Base-by-base conservation (phyloP, 35 echinoderm and acorn worm species). In the Apostichopus californicus region DNA sequence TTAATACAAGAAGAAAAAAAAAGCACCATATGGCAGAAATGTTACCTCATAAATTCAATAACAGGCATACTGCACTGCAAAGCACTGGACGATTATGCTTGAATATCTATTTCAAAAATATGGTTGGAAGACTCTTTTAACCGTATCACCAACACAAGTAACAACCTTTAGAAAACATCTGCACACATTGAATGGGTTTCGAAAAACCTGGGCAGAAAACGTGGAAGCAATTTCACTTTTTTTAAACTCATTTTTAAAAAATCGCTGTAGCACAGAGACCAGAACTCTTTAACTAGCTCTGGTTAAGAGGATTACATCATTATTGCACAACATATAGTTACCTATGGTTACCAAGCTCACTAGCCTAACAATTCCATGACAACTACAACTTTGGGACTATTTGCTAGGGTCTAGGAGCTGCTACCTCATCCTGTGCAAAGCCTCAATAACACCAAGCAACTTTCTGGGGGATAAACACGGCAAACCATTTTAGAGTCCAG, bases 31-130 rank as follows among this genome's bases (percentile, higher is more conserved):
- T 85, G 57, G 81, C 56, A 57, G 63, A 85, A 58, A 58, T 61
- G 63, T 75, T 18, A 75, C 71, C 55, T 59, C 55, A 59, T 60
- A 60, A 85, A 85, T 20, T 85, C 13, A 85, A 85, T 83, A 83
- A 85, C 55, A 85, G 81, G 81, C 81, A 85, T 58, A 85, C 55
- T 85, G 81, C 81, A 85, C 81, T 85, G 81, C 81, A 85, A 58
- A 85, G 56, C 81, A 85, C 52, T 85, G 56, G 81, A 85, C 81
- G 55, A 56, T 85, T 85, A 85, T 24, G 34, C 52, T 81, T 81
- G 25, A 54, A 59, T 55, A 61, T 83, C 80, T 20, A 17, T 57
- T 52, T 58, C 56, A 75, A 75, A 68, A 14, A 20, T 75, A 75
- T 18, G 71, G 71, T n/a, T 75, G 71, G 71, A 75, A 75, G 71